A percentile compares a stretch with the other conserved stretches of the same genome.
Conservation (phyloP, 2,113 vertebrate species). For the Regulus satrapa region DNA sequence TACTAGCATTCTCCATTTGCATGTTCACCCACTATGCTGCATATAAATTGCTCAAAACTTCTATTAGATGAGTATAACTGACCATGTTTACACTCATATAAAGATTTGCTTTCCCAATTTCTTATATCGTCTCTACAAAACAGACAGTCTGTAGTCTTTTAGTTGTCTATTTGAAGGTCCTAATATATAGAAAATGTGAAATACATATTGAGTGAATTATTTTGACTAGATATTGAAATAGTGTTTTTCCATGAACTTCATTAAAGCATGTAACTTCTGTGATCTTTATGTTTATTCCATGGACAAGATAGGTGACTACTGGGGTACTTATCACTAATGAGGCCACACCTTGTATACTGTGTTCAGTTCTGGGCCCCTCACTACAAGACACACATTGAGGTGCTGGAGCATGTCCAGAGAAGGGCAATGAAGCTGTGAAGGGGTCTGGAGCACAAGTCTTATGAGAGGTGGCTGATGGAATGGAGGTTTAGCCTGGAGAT, state of each 20-base stretch:
- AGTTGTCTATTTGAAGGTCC: not conserved
- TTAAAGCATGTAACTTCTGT: not conserved
- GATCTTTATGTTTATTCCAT: not conserved
- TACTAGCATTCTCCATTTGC: not conserved
- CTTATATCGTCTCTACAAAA: not conserved
- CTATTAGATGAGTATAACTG: not conserved
- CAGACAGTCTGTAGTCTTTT: not conserved
- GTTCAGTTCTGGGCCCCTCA: not conserved
- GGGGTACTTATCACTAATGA: not conserved
- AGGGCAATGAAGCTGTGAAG: not conserved
- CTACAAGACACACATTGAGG: not conserved
- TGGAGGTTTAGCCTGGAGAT: not conserved
- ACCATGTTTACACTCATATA: not conserved
- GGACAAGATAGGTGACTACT: not conserved
- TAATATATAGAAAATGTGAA: not conserved
- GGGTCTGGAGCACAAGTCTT: not conserved
- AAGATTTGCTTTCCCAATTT: not conserved
- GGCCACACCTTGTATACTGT: not conserved
- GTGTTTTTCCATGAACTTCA: not conserved
- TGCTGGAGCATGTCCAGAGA: not conserved
- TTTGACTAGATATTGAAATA: not conserved
- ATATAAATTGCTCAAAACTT: not conserved
- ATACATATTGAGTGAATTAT: not conserved
- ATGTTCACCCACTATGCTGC: not conserved
- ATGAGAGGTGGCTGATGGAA: not conserved